Evolutionary conservation across 2,888 invertebrate species (phyloP).

Genomic region (Mycalesis mineus): DNA sequence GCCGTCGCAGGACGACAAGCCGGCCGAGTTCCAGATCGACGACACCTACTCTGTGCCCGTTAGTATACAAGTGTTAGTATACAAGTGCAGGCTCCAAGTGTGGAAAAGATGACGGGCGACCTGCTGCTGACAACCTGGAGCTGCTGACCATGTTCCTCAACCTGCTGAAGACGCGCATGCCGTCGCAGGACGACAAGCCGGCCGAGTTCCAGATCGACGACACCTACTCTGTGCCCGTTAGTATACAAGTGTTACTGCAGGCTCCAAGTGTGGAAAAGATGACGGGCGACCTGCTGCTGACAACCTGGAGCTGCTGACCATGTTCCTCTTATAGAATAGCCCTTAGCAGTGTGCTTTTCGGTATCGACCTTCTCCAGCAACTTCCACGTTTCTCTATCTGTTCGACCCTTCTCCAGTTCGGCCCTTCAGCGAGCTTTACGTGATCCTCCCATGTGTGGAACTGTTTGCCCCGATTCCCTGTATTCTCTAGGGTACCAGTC

Average conservation of each 20-base stretch:
- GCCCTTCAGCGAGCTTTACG: too few species aligned
- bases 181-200: constrained; percentile 90
- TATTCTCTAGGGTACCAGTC: too few species aligned
- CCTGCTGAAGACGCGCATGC: constrained; percentile 91
- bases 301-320: constrained; percentile 57
- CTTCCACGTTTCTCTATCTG: too few species aligned
- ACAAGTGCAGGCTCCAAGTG: too few species aligned
- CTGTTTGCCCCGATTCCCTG: too few species aligned
- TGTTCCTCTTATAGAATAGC: too few species aligned
- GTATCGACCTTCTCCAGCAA: too few species aligned
- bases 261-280: constrained; percentile 99
- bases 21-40: constrained; percentile 98
- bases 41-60: constrained; percentile 98
- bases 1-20: constrained; percentile 90
- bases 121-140: too few species aligned
- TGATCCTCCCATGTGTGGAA: too few species aligned
- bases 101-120: too few species aligned
- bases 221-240: constrained; percentile 95
- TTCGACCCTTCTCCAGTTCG: too few species aligned
- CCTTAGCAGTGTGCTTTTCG: too few species aligned
- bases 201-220: constrained; percentile 99
- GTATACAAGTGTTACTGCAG: constrained; percentile 13
- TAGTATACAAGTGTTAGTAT: constrained; percentile 32
- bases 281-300: constrained; percentile 92
- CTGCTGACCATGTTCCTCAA: constrained; percentile 76